phyloP scores from a whole-genome alignment of 2,888 invertebrate genomes.

The Mythimna vitellina region DNA sequence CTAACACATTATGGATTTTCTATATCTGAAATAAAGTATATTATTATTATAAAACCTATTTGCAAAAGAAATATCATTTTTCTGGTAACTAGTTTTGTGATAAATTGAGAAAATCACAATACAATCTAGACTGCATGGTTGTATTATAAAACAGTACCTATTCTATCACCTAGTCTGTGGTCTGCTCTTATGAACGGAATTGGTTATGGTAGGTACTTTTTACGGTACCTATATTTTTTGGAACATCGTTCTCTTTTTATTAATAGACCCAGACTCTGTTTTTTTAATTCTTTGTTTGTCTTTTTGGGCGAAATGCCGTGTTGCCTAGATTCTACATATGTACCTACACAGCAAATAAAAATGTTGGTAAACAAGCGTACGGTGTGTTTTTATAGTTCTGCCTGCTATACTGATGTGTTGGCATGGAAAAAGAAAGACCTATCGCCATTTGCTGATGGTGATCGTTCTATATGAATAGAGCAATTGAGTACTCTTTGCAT shows the following conservation, averaged over 20 bases:
- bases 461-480: no score
- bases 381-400: constrained; percentile 31
- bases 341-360: constrained; percentile 23
- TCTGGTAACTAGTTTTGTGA: no score
- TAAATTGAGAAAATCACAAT: no score
- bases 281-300: constrained; percentile 4
- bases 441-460: background rate
- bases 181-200: background rate
- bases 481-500: no score
- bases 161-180: background rate
- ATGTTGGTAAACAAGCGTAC: constrained; percentile 11
- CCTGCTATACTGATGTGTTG: background rate
- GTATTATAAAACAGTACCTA: no score
- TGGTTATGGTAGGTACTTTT: background rate
- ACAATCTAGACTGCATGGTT: no score
- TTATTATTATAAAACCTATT: no score
- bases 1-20: no score
- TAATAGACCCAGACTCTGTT: background rate
- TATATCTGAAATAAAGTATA: no score
- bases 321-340: constrained; percentile 1
- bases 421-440: background rate
- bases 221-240: background rate
- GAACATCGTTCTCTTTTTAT: background rate
- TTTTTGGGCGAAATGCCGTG: constrained; percentile 1
- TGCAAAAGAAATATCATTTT: no score